A percentile compares a stretch with the other conserved stretches of the same genome.
Conservation (phyloP, 2,888 invertebrate species). For the Campoplex capitator region DNA sequence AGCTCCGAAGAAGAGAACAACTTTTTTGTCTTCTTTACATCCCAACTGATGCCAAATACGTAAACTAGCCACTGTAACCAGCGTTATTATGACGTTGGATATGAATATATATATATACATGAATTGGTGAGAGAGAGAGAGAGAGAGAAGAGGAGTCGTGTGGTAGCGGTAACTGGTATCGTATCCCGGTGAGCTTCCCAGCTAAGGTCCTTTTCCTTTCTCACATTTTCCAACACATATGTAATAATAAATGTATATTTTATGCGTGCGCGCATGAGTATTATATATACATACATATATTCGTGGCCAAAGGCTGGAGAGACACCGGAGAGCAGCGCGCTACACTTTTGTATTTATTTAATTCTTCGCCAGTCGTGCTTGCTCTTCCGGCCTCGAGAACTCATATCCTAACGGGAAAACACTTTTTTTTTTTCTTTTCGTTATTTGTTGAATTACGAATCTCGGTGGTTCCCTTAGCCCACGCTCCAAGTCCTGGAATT, state of each 20-base stretch:
- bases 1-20: background rate
- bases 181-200: constrained; percentile 72
- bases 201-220: constrained; percentile 47
- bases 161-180: constrained; percentile 72
- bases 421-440: constrained; percentile 49
- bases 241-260: background rate
- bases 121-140: constrained; percentile 37
- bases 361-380: constrained; percentile 65
- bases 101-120: constrained; percentile 49
- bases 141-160: constrained; percentile 66
- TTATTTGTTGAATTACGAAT: constrained; percentile 29
- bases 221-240: constrained; percentile 13
- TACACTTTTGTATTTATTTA: constrained; percentile 74
- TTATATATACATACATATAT: background rate
- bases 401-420: constrained; percentile 67
- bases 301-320: constrained; percentile 37
- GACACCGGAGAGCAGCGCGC: constrained; percentile 65
- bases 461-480: constrained; percentile 34
- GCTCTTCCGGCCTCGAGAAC: constrained; percentile 69
- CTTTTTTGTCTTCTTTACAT: background rate
- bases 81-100: constrained; percentile 31
- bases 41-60: background rate
- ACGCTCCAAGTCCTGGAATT: constrained; percentile 2
- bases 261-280: background rate
- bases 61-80: background rate